phyloP scores from a whole-genome alignment of 2,888 invertebrate genomes.

The Idaea aversata region DNA sequence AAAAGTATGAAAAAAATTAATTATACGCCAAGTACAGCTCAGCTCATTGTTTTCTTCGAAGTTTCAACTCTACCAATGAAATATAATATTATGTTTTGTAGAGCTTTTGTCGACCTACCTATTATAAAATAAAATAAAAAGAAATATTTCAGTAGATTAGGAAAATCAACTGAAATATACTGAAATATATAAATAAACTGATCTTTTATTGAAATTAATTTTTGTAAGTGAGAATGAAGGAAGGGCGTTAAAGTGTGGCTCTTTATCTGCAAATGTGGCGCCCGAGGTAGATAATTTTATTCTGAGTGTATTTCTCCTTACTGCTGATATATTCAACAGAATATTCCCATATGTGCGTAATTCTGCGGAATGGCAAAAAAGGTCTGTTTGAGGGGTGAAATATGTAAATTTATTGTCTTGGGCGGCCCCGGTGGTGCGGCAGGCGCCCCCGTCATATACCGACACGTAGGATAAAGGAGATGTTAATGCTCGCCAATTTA shows the following conservation, averaged over 20 bases:
- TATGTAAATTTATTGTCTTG: slow-evolving; percentile 81
- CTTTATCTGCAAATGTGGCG: slow-evolving; percentile 73
- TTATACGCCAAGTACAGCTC: no score
- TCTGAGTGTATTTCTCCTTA: slow-evolving; percentile 77
- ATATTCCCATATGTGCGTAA: slow-evolving; percentile 81
- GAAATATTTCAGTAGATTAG: background rate
- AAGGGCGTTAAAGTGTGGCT: slow-evolving; percentile 55
- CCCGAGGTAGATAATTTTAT: slow-evolving; percentile 76
- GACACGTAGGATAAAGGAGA: slow-evolving; percentile 80
- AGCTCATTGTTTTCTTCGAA: no score
- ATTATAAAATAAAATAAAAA: no score
- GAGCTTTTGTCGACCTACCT: no score
- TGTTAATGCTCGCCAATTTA: slow-evolving; percentile 80
- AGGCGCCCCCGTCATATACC: slow-evolving; percentile 77
- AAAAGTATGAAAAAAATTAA: no score
- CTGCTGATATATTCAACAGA: slow-evolving; percentile 80
- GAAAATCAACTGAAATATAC: background rate
- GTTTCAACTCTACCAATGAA: no score
- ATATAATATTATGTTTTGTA: no score
- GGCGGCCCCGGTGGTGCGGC: slow-evolving; percentile 60
- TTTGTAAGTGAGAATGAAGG: slow-evolving; percentile 34
- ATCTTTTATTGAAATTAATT: background rate
- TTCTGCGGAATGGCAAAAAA: slow-evolving; percentile 80
- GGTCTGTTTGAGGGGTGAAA: slow-evolving; percentile 81
- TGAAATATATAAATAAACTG: background rate